Base-by-base conservation (phyloP, 2,113 vertebrate genomes). In the Greenwoodochromis staneri region DNA sequence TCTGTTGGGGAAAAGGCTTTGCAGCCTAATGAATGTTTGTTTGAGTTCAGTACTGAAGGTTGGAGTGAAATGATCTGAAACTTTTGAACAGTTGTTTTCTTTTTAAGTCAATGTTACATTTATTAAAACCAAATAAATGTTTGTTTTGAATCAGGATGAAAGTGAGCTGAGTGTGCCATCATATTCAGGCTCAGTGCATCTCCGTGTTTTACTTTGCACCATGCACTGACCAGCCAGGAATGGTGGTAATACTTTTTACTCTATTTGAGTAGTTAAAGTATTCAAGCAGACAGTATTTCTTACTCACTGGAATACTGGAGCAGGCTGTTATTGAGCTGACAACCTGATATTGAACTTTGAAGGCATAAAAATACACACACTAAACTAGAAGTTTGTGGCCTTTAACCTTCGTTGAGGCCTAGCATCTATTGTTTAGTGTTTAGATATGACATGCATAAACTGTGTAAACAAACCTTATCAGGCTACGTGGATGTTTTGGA, bases 401-500 rank as follows among this genome's bases (percentile, higher is more conserved):
- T 92, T 92, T 89, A 87, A 89, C 89, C 84, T 85, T 81, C 87
- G 84, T 93, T 88, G 13, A 66, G 24, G 10, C n/a, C 10, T 42
- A 61, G 19, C n/a, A 40, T 27, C 13, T 45, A 3, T 76, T 76
- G 40, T 76, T 76, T 78, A n/a, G 24, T 49, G 42, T 49, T 49
- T 78, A 49, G 42, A 31, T 49, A 12, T 31, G 42, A 8, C 42
- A n/a, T 17, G 9, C 27, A 49, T 31, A n/a, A 78, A 45, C 14
- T 34, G 21, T 49, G 17, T 29, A 7, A 31, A 11, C 24, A n/a
- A 76, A 53, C 8, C 71, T 47, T 3, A 4, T 57, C 53, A 42
- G 4, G 14, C 63, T 34, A 31, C 9, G 4, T 3, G 36, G 14
- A 45, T 51, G 47, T 81, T 83, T 16, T 85, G 54, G 47, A 84